Evolutionary conservation across 2,888 invertebrate species (phyloP).

Genomic region (Atherix ibis): DNA sequence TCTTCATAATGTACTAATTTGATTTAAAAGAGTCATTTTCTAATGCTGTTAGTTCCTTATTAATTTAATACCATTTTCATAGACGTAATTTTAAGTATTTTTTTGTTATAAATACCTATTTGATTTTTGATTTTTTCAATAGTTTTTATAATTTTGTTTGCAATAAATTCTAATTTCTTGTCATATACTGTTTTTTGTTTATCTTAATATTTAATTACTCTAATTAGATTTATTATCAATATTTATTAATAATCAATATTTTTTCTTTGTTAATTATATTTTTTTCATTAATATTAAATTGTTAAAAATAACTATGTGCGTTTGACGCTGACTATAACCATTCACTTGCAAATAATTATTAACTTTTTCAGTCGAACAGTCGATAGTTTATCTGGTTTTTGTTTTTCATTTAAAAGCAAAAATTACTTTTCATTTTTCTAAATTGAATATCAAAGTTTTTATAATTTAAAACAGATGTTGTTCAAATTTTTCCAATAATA

Average conservation of each 20-base stretch:
- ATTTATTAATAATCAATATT: constrained; percentile 3
- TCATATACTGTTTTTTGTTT: constrained; percentile 9
- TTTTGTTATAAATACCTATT: constrained; percentile 8
- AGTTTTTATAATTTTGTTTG: constrained; percentile 4
- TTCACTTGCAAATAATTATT: constrained; percentile 1
- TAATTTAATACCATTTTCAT: no score
- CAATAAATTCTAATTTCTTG: constrained; percentile 7
- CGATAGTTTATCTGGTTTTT: background rate
- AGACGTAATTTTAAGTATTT: constrained; percentile 9
- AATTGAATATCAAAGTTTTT: no score
- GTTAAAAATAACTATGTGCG: constrained; percentile 19
- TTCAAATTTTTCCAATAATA: no score
- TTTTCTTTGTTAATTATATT: constrained; percentile 5
- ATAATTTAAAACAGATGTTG: no score
- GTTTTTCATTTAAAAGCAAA: no score
- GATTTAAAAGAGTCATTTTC: no score
- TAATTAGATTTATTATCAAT: constrained; percentile 6
- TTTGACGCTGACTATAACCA: constrained; percentile 17
- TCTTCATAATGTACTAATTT: no score
- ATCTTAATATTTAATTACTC: constrained; percentile 5
- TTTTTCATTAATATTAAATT: constrained; percentile 8
- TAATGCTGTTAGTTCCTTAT: no score
- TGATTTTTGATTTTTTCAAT: constrained; percentile 9
- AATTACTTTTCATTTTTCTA: background rate
- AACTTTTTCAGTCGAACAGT: background rate